phyloP scores from a whole-genome alignment of 1,140 invertebrate species.

The Eueides isabella region DNA sequence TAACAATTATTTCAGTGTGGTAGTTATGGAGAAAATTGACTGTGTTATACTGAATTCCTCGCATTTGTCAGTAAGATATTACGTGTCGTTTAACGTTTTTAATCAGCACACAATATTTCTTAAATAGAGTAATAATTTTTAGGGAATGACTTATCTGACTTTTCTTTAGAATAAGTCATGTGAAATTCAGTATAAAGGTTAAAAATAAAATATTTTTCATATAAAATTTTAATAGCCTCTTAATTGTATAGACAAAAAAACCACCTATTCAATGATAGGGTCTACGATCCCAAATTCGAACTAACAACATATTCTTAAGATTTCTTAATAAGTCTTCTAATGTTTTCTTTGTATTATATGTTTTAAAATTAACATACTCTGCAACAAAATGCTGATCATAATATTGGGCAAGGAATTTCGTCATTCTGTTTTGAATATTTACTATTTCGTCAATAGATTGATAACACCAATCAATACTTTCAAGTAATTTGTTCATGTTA shows the following conservation, averaged over 20 bases:
- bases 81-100: no score
- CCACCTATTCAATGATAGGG: conserved; percentile 5
- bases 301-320: conserved; percentile 38
- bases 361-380: conserved; percentile 58
- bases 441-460: conserved; percentile 40
- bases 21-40: no score
- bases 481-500: conserved; percentile 45
- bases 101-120: no score
- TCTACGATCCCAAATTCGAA: conserved; percentile 39
- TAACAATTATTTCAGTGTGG: no score
- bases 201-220: no score
- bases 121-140: no score
- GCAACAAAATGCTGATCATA: conserved; percentile 47
- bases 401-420: conserved; percentile 42
- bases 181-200: no score
- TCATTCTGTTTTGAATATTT: conserved; percentile 40
- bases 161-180: no score
- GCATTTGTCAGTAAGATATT: no score
- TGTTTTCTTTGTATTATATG: conserved; percentile 41
- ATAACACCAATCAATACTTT: conserved; percentile 43
- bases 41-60: no score
- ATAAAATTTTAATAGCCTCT: neutral
- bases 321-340: conserved; percentile 41
- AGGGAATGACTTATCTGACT: no score
- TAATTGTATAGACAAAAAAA: neutral